Conservation (phyloP, 92 coral and sea anemone species). For the Zoanthus solanderi region DNA sequence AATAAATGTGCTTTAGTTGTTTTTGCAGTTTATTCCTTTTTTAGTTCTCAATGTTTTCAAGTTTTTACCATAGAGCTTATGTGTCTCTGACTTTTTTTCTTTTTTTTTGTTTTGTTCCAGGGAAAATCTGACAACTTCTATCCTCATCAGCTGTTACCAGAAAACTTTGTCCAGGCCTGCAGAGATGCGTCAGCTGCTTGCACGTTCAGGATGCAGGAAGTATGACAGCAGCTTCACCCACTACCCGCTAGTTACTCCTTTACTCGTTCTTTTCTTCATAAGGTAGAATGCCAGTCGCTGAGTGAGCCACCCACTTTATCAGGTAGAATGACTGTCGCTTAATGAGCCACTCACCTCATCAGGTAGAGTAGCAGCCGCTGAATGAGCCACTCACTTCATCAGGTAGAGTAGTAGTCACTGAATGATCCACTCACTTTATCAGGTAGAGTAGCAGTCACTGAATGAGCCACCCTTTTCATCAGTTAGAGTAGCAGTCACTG, state of each 20-base stretch:
- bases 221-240: conserved; percentile 4
- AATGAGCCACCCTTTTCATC: too few relatives aligned
- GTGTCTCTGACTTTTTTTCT: background rate
- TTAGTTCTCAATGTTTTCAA: too few relatives aligned
- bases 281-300: background rate
- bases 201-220: conserved; percentile 87
- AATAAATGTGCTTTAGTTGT: background rate
- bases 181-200: conserved; percentile 72
- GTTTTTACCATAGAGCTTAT: background rate
- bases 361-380: too few relatives aligned
- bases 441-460: too few relatives aligned
- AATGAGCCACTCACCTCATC: too few relatives aligned
- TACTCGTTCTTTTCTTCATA: too few relatives aligned
- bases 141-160: conserved; percentile 96
- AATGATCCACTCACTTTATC: too few relatives aligned
- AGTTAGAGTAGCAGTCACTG: background rate
- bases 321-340: too few relatives aligned
- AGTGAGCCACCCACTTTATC: background rate
- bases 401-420: too few relatives aligned
- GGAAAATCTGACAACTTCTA: conserved; percentile 88
- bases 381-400: too few relatives aligned
- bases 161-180: conserved; percentile 89
- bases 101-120: conserved; percentile 40
- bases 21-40: background rate
- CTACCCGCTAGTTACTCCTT: background rate